Conservation (phyloP, 2,113 vertebrate species). For the rabbit (Oryctolagus cuniculus) region DNA sequence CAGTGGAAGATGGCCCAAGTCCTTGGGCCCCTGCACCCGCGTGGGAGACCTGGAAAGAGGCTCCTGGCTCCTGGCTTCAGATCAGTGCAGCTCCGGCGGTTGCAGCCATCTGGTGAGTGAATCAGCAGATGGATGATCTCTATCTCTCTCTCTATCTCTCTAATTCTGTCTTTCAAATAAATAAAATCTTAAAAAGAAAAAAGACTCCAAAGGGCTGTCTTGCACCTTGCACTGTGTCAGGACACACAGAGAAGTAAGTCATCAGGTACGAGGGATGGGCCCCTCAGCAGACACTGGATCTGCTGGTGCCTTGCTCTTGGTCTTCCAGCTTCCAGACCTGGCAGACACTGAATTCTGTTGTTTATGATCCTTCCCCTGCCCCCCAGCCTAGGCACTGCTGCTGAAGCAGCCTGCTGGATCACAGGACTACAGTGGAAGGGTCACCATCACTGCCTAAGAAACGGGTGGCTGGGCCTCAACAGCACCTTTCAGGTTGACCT, state of each 20-base stretch:
- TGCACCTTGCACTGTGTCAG: background rate
- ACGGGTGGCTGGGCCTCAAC: fast-evolving
- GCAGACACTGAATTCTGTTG: background rate
- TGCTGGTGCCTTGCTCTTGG: background rate
- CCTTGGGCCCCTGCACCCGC: no score
- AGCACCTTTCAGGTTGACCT: fast-evolving
- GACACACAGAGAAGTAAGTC: background rate
- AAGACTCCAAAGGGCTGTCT: background rate
- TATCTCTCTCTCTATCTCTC: no score
- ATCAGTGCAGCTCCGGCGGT: no score
- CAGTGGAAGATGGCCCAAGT: no score
- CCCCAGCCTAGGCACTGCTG: background rate
- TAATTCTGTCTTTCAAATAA: no score
- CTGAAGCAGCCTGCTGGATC: background rate
- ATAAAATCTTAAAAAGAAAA: background rate
- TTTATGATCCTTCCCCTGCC: no score
- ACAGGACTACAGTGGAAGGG: no score
- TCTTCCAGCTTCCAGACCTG: background rate
- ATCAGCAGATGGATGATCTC: no score
- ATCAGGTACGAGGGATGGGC: no score
- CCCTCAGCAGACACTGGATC: background rate
- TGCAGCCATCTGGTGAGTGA: no score
- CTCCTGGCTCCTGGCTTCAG: no score
- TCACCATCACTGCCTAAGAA: background rate
- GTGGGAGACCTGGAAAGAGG: no score